Evolutionary conservation across 2,113 vertebrate species (phyloP).

Genomic region (Syrmaticus mikado): DNA sequence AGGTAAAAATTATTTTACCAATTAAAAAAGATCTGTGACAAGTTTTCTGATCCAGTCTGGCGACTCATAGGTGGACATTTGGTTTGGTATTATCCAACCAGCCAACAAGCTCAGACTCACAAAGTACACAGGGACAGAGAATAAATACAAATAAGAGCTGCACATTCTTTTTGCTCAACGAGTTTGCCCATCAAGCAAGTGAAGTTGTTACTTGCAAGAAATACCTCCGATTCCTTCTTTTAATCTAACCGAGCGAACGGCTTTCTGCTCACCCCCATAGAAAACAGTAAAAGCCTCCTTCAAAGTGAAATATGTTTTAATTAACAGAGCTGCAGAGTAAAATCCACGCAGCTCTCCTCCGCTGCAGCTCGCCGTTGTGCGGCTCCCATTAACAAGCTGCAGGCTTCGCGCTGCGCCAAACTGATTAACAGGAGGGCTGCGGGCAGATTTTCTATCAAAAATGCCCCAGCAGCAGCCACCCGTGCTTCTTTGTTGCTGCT

Average conservation of each 20-base stretch:
- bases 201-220: slow-evolving; percentile 3
- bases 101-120: neutral
- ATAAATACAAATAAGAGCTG: slow-evolving; percentile 27
- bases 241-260: slow-evolving; percentile 31
- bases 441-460: slow-evolving; percentile 59
- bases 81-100: neutral
- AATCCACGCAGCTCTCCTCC: slow-evolving; percentile 42
- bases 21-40: slow-evolving; percentile 41
- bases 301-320: slow-evolving; percentile 66
- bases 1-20: slow-evolving; percentile 48
- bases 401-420: slow-evolving; percentile 36
- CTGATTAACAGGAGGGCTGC: slow-evolving; percentile 57
- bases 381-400: slow-evolving; percentile 60
- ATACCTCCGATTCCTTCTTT: slow-evolving; percentile 19
- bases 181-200: slow-evolving; percentile 21
- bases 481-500: neutral
- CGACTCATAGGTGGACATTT: neutral
- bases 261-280: slow-evolving; percentile 42
- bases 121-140: neutral
- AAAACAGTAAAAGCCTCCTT: slow-evolving; percentile 57
- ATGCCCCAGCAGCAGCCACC: slow-evolving; percentile 13
- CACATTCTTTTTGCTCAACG: neutral
- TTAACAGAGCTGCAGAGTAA: slow-evolving; percentile 65
- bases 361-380: slow-evolving; percentile 25
- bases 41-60: neutral